phyloP scores from a whole-genome alignment of 2,888 invertebrate genomes.

The Himalopsyche japonica region DNA sequence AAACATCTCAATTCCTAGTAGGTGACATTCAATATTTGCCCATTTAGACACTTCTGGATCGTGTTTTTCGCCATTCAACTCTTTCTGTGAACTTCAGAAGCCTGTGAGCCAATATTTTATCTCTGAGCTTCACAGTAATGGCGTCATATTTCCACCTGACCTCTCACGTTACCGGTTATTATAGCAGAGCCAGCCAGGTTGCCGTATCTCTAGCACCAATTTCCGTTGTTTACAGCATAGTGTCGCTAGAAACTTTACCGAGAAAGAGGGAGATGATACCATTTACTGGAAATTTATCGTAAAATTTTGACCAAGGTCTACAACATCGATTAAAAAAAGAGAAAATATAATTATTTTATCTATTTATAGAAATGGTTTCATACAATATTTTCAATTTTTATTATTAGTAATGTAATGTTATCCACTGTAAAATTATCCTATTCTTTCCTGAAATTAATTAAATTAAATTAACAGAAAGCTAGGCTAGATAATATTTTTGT shows the following conservation, averaged over 20 bases:
- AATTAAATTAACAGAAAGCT: too few relatives aligned
- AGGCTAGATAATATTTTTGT: too few relatives aligned
- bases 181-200: background rate
- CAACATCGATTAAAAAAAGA: too few relatives aligned
- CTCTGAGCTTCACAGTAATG: constrained; percentile 10
- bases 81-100: background rate
- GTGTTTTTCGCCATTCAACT: background rate
- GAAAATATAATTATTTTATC: too few relatives aligned
- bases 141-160: constrained; percentile 31
- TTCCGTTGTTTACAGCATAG: constrained; percentile 27
- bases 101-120: constrained; percentile 9
- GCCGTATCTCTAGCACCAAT: constrained; percentile 17
- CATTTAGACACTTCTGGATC: background rate
- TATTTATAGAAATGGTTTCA: too few relatives aligned
- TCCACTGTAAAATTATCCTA: too few relatives aligned
- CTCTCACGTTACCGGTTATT: constrained; percentile 24
- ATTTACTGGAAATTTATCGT: background rate
- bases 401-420: too few relatives aligned
- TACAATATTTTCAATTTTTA: too few relatives aligned
- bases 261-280: background rate
- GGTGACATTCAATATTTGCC: background rate
- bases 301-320: background rate
- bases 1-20: background rate
- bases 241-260: background rate
- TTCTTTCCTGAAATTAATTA: too few relatives aligned